Evolutionary conservation across 2,113 vertebrate species (phyloP), one percentile per base, ranked within the genome.

Genomic region (Jacana jacana): DNA sequence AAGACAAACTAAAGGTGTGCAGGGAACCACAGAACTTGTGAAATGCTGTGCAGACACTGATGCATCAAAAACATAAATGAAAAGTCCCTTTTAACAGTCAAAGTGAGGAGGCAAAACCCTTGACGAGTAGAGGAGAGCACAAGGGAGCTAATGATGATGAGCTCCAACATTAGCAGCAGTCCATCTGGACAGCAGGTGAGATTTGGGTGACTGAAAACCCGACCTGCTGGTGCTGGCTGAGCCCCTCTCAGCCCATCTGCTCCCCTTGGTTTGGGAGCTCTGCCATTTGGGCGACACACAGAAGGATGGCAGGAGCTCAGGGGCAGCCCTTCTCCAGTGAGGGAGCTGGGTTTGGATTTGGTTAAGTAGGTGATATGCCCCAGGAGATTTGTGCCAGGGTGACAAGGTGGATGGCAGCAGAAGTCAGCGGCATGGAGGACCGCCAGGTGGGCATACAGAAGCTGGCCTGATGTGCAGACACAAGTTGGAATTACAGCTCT

Each of bases 381-480:
- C 37, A 11, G 37, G 24, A 83, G 49, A 8, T 52, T 40, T 39
- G 37, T n/a, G 33, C 13, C 69, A 78, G 11, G 17, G 44, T 35
- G 44, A 52, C 1, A 4, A 79, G 51, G 31, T 0, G 8, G 35
- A 57, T 17, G 37, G 51, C 33, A 89, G 71, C n/a, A 84, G 64
- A 66, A 48, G 3, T 4, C 58, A 35, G 55, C 0, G 0, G 15
- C 28, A 31, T 7, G 24, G 52, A 57, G 17, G 28, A 15, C 28
- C 2, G 2, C n/a, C 0, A 0, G 58, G 33, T 30, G 40, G 46
- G 24, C 3, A 1, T 24, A n/a, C 28, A 88, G 46, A 51, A 71
- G 57, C 64, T 85, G 46, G 28, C 39, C 85, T 85, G 64, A 44
- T 66, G 58, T 55, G 52, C 46, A 49, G 69, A 39, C 39, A 57